A percentile compares a stretch with the other conserved stretches of the same genome.
Conservation (phyloP, 2,888 invertebrate genomes). For the Meghimatium bilineatum region DNA sequence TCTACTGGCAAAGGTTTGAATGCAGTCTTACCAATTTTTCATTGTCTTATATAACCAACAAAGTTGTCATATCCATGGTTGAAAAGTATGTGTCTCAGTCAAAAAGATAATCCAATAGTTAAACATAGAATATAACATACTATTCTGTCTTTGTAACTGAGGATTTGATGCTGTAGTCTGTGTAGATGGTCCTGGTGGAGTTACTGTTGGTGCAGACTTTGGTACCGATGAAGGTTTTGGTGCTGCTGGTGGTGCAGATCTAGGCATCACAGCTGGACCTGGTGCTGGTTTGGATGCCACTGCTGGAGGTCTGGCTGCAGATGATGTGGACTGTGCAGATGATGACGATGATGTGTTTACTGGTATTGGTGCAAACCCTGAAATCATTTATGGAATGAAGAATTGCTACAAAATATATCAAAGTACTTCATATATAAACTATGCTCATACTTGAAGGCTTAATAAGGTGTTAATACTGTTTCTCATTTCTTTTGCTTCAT, state of each 20-base stretch:
- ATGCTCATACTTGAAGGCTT: too few species aligned
- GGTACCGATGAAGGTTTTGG: conserved; percentile 24
- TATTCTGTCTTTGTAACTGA: conserved; percentile 42
- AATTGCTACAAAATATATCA: not conserved
- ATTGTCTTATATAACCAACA: too few species aligned
- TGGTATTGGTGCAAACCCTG: conserved; percentile 35
- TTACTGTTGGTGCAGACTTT: conserved; percentile 28
- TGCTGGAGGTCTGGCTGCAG: conserved; percentile 33
- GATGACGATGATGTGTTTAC: conserved; percentile 48
- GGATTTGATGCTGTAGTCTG: conserved; percentile 30
- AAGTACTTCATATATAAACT: too few species aligned
- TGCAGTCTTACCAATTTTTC: too few species aligned
- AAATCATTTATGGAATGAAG: not conserved
- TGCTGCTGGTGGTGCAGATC: conserved; percentile 48
- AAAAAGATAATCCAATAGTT: too few species aligned
- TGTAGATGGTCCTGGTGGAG: conserved; percentile 25
- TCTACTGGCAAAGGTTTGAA: too few species aligned
- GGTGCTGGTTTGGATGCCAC: conserved; percentile 43
- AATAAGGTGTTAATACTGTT: too few species aligned
- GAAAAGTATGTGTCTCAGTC: too few species aligned
- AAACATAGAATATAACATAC: conserved; percentile 18
- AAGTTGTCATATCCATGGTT: too few species aligned
- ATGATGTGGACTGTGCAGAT: conserved; percentile 41
- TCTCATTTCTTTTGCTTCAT: too few species aligned
- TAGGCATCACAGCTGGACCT: conserved; percentile 51